A percentile compares a stretch with the other conserved stretches of the same genome.
phyloP scores from a whole-genome alignment of 2,888 invertebrate genomes.

The Sialis fuliginosa region DNA sequence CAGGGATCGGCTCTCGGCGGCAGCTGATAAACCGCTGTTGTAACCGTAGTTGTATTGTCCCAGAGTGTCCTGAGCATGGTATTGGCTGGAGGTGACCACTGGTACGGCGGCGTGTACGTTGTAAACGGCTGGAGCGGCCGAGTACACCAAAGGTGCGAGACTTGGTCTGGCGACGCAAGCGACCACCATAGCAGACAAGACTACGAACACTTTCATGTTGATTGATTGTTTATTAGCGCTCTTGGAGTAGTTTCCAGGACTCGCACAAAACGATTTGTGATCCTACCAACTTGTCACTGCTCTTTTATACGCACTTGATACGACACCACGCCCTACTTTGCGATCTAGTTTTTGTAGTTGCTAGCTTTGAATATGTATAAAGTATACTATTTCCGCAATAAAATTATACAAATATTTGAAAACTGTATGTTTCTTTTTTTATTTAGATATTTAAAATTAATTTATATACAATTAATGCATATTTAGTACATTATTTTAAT shows the following conservation, averaged over 20 bases:
- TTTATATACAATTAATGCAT: too few species aligned
- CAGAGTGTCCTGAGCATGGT: constrained; percentile 39
- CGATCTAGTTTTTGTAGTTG: too few species aligned
- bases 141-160: background rate
- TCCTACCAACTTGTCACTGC: too few species aligned
- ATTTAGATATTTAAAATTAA: too few species aligned
- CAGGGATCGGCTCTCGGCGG: constrained; percentile 34
- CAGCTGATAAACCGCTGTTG: constrained; percentile 36
- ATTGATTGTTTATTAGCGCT: background rate
- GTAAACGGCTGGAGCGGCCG: background rate
- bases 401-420: too few species aligned
- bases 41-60: constrained; percentile 46
- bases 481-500: too few species aligned
- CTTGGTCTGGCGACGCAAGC: background rate
- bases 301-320: too few species aligned
- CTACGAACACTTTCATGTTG: background rate
- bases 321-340: too few species aligned
- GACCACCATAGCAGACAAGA: background rate
- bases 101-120: constrained; percentile 1
- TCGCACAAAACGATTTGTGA: too few species aligned
- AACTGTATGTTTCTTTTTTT: too few species aligned
- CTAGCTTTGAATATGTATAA: too few species aligned
- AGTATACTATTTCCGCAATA: too few species aligned
- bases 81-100: constrained; percentile 17
- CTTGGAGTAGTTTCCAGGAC: background rate